phyloP scores from a whole-genome alignment of 2,113 vertebrate genomes.

The Chamaea fasciata region DNA sequence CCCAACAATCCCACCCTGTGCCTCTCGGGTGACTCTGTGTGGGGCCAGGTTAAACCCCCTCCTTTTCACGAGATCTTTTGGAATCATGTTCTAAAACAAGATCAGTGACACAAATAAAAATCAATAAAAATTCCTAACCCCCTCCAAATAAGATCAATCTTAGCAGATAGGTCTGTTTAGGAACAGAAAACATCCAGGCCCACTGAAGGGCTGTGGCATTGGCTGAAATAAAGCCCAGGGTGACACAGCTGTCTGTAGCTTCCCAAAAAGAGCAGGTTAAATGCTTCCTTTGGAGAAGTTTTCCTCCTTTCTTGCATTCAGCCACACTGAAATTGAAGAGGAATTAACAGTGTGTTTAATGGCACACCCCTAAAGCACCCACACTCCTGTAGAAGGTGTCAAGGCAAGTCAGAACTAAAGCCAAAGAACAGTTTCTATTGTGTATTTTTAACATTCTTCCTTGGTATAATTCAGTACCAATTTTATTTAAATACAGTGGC shows the following conservation, averaged over 20 bases:
- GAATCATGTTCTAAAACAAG: neutral
- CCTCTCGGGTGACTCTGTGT: accelerated
- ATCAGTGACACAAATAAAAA: neutral
- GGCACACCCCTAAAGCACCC: neutral
- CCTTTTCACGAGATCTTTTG: accelerated
- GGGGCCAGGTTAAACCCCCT: neutral
- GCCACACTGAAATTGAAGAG: neutral
- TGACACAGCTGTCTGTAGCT: neutral
- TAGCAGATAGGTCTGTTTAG: neutral
- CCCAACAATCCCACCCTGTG: neutral
- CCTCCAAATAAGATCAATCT: neutral
- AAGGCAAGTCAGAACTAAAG: neutral
- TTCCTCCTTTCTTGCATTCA: neutral
- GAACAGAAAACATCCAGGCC: neutral
- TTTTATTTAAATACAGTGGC: neutral
- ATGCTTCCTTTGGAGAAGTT: neutral
- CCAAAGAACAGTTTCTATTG: neutral
- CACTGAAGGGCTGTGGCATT: neutral
- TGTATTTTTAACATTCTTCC: neutral
- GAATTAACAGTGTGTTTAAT: neutral
- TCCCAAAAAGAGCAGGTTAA: neutral
- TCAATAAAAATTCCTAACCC: neutral
- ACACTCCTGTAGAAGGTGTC: neutral
- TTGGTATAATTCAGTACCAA: neutral
- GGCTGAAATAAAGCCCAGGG: neutral